Percentiles rank a stretch among this genome's conserved stretches.
Evolutionary conservation across 2,888 invertebrate species (phyloP).

Genomic region (Aproaerema taeniolella): DNA sequence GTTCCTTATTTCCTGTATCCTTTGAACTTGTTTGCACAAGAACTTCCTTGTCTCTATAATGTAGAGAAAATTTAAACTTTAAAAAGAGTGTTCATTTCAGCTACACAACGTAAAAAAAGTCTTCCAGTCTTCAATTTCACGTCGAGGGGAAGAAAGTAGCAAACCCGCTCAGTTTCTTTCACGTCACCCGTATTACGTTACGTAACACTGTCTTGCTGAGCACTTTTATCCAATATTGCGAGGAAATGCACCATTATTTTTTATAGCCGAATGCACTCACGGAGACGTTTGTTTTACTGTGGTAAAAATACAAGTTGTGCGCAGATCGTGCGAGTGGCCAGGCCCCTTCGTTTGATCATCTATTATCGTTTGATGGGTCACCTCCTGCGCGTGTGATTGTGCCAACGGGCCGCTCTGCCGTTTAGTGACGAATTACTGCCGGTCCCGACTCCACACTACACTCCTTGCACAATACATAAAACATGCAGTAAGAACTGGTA

Average conservation of each 20-base stretch:
- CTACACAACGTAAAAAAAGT: background rate
- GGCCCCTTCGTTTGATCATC: conserved; percentile 62
- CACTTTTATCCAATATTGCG: conserved; percentile 3
- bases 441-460: background rate
- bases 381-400: conserved; percentile 62
- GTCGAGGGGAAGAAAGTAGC: too few species aligned
- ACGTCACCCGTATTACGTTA: too few species aligned
- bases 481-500: too few species aligned
- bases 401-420: conserved; percentile 20
- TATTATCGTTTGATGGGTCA: conserved; percentile 71
- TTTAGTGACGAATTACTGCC: conserved; percentile 6
- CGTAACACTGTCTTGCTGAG: conserved; percentile 3
- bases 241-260: conserved; percentile 34
- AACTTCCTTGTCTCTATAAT: too few species aligned
- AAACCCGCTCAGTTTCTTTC: too few species aligned
- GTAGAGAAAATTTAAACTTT: too few species aligned
- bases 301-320: conserved; percentile 40
- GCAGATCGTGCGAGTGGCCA: conserved; percentile 48
- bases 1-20: too few species aligned
- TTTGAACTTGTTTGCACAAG: too few species aligned
- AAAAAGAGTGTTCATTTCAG: too few species aligned
- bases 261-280: conserved; percentile 37
- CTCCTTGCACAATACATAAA: too few species aligned
- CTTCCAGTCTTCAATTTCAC: background rate
- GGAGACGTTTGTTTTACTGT: conserved; percentile 6